Base-by-base conservation (phyloP, 2,113 vertebrate genomes). In the Toxotes chatareus region DNA sequence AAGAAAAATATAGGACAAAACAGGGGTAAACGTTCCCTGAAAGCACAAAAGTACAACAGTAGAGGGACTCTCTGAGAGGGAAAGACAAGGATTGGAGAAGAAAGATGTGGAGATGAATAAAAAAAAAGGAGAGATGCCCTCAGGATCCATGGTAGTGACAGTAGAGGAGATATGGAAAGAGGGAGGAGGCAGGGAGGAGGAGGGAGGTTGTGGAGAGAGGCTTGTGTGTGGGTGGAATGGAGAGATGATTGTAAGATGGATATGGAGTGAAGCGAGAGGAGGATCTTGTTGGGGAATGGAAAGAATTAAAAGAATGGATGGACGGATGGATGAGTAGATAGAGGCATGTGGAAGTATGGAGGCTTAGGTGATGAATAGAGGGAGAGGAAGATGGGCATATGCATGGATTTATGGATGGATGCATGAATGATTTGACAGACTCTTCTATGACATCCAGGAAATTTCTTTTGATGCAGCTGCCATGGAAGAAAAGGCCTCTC, bases 61-160 rank as follows among this genome's bases (percentile, higher is more conserved):
- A 57, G 7, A 27, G 65, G 19, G 53, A 72, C 23, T 38, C n/a
- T 68, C 31, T 19, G 49, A 53, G 16, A 78, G 14, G 23, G 40
- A 59, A 49, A 57, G 3, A 78, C 49, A 64, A 16, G 17, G 23
- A 69, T 19, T 5, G 32, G 23, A 79, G 34, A 51, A 80, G 68
- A 82, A 65, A 56, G 66, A 56, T 73, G 62, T 60, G 63, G 64
- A 81, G 81, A 76, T 79, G 59, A 72, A 69, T 62, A 56, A 32
- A 64, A 66, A 40, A 46, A 80, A 67, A 51, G 76, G 46, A 73
- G 8, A 65, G 69, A 79, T 88, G 72, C 86, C 88, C 79, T 78
- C 51, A 82, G 86, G 91, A 89, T 81, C 36, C 81, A 53, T 81
- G 68, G 57, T 89, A 86, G 85, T 91, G 89, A 90, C 88, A 89